Evolutionary conservation across 2,797 vertebrate genomes (phyloP).

Genomic region (Sebastolobus alascanus): DNA sequence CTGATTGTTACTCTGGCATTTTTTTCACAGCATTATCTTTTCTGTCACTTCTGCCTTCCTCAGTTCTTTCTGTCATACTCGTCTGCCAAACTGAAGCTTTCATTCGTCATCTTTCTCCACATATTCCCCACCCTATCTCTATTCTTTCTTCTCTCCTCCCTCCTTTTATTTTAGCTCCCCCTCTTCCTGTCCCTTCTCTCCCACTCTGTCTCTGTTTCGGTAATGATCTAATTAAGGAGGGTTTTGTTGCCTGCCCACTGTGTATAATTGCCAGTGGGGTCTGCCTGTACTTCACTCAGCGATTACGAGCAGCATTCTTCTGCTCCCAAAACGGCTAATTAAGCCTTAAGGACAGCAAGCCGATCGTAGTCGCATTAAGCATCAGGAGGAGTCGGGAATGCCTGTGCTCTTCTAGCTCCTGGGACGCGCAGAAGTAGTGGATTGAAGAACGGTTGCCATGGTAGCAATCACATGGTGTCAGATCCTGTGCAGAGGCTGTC

Average conservation of each 20-base stretch:
- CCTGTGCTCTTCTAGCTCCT: slow-evolving; percentile 46
- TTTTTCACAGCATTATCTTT: slow-evolving; percentile 1
- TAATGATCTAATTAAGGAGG: slow-evolving; percentile 80
- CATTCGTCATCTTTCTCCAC: background rate
- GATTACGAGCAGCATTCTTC: slow-evolving; percentile 78
- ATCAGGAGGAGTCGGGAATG: slow-evolving; percentile 61
- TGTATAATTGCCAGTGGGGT: slow-evolving; percentile 76
- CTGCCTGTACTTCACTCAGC: slow-evolving; percentile 70
- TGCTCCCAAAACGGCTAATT: slow-evolving; percentile 77
- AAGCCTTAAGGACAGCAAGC: slow-evolving; percentile 79
- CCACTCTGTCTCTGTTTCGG: slow-evolving; percentile 32
- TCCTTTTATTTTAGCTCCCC: slow-evolving; percentile 1
- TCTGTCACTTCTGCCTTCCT: slow-evolving; percentile 11
- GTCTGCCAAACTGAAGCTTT: slow-evolving; percentile 4
- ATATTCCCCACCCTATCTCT: background rate
- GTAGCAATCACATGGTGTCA: slow-evolving; percentile 71
- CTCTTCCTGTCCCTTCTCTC: slow-evolving; percentile 24
- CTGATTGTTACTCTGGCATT: slow-evolving; percentile 14
- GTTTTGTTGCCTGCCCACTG: slow-evolving; percentile 76
- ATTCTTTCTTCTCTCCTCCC: background rate
- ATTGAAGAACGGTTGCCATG: slow-evolving; percentile 68
- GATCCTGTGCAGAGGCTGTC: slow-evolving; percentile 68
- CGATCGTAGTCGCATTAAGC: slow-evolving; percentile 59
- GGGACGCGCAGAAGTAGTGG: slow-evolving; percentile 41
- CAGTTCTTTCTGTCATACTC: slow-evolving; percentile 8